phyloP scores from a whole-genome alignment of 2,888 invertebrate genomes.

The Tenthredo distinguenda region DNA sequence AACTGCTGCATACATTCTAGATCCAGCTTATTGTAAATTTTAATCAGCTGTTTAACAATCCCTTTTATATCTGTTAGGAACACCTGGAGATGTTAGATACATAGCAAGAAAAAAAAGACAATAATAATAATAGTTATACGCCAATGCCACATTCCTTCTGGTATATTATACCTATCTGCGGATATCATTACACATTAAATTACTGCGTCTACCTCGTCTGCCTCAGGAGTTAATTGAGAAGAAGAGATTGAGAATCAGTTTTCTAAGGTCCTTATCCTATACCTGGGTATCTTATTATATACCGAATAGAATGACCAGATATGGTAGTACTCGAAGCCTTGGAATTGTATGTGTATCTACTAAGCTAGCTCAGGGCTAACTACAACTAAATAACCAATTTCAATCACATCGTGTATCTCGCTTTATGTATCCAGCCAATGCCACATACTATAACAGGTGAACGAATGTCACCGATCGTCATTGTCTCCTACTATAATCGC shows the following conservation, averaged over 20 bases:
- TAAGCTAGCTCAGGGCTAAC: slow-evolving; percentile 39
- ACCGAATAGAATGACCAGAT: slow-evolving; percentile 18
- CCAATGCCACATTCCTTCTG: slow-evolving; percentile 30
- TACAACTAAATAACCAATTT: slow-evolving; percentile 4
- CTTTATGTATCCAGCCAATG: neutral
- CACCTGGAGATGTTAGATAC: neutral
- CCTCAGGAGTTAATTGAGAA: neutral
- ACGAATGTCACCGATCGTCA: neutral
- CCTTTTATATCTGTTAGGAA: neutral
- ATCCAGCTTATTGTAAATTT: neutral
- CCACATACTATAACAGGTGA: neutral
- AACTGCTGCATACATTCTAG: neutral
- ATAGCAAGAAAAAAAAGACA: neutral
- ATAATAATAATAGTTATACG: neutral
- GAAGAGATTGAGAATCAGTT: neutral
- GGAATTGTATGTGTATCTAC: neutral
- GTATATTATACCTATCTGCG: neutral
- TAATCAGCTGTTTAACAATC: neutral
- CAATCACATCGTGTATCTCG: neutral
- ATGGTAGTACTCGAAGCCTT: neutral
- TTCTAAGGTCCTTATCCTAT: neutral
- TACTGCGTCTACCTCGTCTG: neutral
- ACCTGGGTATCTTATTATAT: neutral
- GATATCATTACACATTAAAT: neutral
- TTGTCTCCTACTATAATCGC: neutral